Conservation (phyloP, 1,140 invertebrate genomes). For the Scaptomyza hsui region DNA sequence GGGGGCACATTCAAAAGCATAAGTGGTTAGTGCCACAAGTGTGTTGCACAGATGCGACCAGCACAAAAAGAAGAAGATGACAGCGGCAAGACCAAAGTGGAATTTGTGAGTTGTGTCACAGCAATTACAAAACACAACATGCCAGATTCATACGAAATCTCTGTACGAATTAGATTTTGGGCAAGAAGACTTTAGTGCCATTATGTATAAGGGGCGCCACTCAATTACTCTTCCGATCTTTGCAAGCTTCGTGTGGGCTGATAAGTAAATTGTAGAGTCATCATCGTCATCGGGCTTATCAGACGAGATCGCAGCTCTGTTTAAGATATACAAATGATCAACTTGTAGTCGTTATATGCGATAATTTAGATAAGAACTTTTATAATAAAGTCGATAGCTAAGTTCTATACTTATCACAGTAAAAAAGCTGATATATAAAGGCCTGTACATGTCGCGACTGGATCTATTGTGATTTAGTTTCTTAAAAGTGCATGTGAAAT, state of each 20-base stretch:
- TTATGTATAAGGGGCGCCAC: not conserved
- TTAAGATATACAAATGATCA: constrained; percentile 9
- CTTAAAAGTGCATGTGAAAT: not conserved
- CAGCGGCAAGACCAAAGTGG: constrained; percentile 2
- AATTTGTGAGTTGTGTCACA: constrained; percentile 7
- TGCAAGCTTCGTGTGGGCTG: not conserved
- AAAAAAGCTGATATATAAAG: constrained; percentile 45
- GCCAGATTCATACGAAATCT: not conserved
- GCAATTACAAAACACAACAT: not conserved
- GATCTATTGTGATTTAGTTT: constrained; percentile 33
- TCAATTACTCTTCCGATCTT: constrained; percentile 3
- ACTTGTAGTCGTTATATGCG: not conserved
- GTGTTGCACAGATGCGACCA: constrained; percentile 8
- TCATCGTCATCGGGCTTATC: constrained; percentile 13
- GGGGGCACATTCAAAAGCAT: not conserved
- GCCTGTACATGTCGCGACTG: not conserved
- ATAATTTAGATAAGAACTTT: constrained; percentile 30
- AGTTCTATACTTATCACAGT: constrained; percentile 7
- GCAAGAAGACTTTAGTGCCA: no score
- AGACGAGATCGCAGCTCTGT: not conserved
- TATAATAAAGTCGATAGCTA: constrained; percentile 24
- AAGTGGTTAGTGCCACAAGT: constrained; percentile 11
- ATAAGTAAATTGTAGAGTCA: constrained; percentile 16
- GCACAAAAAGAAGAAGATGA: not conserved
- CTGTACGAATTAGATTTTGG: no score